Evolutionary conservation across 2,797 vertebrate genomes (phyloP).

Genomic region (Alosa sapidissima): DNA sequence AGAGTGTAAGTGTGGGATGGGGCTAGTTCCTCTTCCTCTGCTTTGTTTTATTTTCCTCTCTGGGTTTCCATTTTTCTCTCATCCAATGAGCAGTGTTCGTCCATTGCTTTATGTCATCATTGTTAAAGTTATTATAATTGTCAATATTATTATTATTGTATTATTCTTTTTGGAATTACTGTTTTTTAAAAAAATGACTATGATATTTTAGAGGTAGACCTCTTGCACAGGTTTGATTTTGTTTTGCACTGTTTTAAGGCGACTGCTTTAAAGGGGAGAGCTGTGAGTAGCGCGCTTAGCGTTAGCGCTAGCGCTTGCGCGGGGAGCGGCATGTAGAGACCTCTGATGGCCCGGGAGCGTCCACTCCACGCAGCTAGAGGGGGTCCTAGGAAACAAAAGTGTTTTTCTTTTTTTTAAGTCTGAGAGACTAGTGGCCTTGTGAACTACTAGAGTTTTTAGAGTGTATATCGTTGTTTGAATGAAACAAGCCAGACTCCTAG

Average conservation of each 20-base stretch:
- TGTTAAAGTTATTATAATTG: conserved; percentile 51
- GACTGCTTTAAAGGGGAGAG: conserved; percentile 59
- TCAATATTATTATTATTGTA: conserved; percentile 53
- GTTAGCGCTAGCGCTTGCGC: conserved; percentile 4
- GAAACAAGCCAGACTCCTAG: conserved; percentile 33
- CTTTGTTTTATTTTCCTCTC: conserved; percentile 46
- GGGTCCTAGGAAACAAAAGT: conserved; percentile 23
- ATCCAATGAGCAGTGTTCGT: conserved; percentile 57
- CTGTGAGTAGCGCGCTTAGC: conserved; percentile 42
- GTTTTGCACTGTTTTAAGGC: conserved; percentile 78
- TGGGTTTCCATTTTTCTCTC: conserved; percentile 51
- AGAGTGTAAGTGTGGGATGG: conserved; percentile 56
- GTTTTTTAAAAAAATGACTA: conserved; percentile 54
- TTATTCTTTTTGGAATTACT: conserved; percentile 56
- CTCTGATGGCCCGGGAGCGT: neutral
- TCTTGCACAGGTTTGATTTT: conserved; percentile 75
- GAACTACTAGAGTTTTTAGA: conserved; percentile 56
- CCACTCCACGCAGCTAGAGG: neutral
- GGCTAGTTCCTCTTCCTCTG: conserved; percentile 61
- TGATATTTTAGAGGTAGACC: conserved; percentile 62
- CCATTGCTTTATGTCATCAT: conserved; percentile 53
- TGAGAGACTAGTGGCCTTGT: conserved; percentile 74
- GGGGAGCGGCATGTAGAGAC: neutral
- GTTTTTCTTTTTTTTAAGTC: conserved; percentile 33
- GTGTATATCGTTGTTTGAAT: conserved; percentile 27